Conservation (phyloP, 2,113 vertebrate genomes). For the Sinocyclocheilus grahami region DNA sequence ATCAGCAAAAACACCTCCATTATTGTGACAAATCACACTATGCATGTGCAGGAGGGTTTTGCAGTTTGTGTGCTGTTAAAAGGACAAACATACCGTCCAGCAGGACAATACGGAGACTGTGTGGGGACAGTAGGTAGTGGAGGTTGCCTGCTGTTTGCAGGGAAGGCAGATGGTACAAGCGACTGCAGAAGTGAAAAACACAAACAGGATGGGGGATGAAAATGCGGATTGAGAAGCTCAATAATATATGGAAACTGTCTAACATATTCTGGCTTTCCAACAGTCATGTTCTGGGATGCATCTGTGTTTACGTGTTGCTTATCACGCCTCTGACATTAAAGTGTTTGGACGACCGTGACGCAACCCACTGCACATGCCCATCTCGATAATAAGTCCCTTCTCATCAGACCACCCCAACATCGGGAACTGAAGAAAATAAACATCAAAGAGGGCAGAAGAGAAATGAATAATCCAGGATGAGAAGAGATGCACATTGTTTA, state of each 20-base stretch:
- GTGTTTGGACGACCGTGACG: background rate
- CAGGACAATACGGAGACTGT: background rate
- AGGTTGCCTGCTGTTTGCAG: slow-evolving; percentile 15
- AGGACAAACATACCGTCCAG: background rate
- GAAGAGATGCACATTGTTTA: background rate
- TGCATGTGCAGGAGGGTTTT: slow-evolving; percentile 5
- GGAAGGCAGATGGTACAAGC: slow-evolving; percentile 34
- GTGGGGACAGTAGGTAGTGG: background rate
- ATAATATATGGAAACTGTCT: background rate
- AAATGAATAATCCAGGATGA: background rate
- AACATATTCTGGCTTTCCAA: background rate
- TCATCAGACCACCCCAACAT: background rate
- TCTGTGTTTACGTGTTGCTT: background rate
- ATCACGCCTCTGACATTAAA: slow-evolving; percentile 18
- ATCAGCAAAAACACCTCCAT: slow-evolving; percentile 53
- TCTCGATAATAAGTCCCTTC: background rate
- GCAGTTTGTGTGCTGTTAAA: background rate
- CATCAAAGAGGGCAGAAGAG: background rate
- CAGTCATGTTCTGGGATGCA: slow-evolving; percentile 2
- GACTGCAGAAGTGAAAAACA: background rate
- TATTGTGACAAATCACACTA: slow-evolving; percentile 1
- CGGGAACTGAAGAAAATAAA: background rate
- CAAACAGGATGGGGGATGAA: slow-evolving; percentile 57
- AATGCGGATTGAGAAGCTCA: background rate
- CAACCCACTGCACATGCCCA: slow-evolving; percentile 8